Conservation (phyloP, 2,797 vertebrate species). For the Poeciliopsis presidionis region DNA sequence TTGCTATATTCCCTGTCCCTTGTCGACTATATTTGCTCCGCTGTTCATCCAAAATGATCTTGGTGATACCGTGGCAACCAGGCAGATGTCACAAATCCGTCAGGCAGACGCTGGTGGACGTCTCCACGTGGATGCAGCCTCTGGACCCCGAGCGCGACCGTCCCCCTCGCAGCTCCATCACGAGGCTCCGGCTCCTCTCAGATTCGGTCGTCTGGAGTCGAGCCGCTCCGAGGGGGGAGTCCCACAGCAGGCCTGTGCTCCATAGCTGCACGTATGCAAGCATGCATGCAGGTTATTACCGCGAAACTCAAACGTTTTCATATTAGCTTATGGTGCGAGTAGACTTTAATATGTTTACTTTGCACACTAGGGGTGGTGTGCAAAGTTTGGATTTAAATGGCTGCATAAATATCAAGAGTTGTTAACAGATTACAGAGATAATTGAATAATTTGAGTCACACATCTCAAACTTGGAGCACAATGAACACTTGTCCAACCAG, state of each 20-base stretch:
- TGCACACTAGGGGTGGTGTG: neutral
- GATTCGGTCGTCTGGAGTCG: constrained; percentile 67
- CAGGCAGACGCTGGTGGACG: constrained; percentile 79
- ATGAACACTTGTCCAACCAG: neutral
- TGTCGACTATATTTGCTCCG: neutral
- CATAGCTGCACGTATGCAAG: constrained; percentile 73
- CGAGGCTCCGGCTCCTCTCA: constrained; percentile 70
- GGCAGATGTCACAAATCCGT: constrained; percentile 74
- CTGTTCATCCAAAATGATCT: neutral
- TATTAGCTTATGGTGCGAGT: neutral
- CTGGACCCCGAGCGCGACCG: constrained; percentile 21
- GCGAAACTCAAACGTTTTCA: neutral
- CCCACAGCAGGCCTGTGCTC: constrained; percentile 76
- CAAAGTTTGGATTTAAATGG: neutral
- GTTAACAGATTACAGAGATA: neutral
- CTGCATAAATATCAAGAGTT: neutral
- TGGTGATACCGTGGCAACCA: constrained; percentile 10
- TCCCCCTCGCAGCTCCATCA: constrained; percentile 72
- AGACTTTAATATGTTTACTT: neutral
- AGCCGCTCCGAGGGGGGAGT: constrained; percentile 75
- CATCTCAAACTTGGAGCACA: neutral
- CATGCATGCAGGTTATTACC: neutral
- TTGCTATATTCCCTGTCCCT: constrained; percentile 14
- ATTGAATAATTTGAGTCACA: neutral
- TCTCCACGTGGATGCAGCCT: constrained; percentile 76